Evolutionary conservation across 2,797 vertebrate genomes (phyloP), one percentile per base, ranked within the genome.

Genomic region (Hipposideros larvatus): DNA sequence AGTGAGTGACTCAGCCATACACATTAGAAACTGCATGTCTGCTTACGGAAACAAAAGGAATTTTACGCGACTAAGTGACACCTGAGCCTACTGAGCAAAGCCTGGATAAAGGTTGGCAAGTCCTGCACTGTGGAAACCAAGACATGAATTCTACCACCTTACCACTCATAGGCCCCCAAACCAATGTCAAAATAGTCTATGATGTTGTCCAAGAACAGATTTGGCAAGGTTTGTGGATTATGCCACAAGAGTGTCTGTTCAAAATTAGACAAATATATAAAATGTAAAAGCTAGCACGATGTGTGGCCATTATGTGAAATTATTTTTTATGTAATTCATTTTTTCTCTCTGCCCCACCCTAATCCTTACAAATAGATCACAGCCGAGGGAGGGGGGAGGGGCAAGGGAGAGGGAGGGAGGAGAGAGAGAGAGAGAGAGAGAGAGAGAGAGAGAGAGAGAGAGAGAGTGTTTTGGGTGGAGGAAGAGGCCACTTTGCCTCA

Each of bases 41-140:
- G 80, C 92, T 93, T 85, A 78, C 74, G 66, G 94, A 80, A 90
- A 85, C 92, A 94, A 93, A 83, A 65, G 85, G 80, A 94, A 93
- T 74, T 95, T 82, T 41, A 37, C 13, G 71, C 53, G 85, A 94
- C 78, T 87, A 75, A 41, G 80, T 48, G 63, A 75, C 28, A 74
- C 43, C 16, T 65, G 66, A 78, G 21, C 59, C 61, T 80, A 28
- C 46, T 53, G 24, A 71, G 46, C 22, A 77, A 84, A 70, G 88
- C 43, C 34, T 48, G 57, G 63, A 48, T 55, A 83, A 86, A 89
- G 70, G 28, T 65, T 68, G 78, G 70, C 46, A 84, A 78, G 71
- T 10, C 37, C 21, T 11, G 61, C 57, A 86, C 41, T 2, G 6
- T 16, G 41, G 59, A 70, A 88, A 87, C 51, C 28, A 55, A 74